phyloP scores from a whole-genome alignment of 2,113 vertebrate species.

The Trematocara nigrifrons region DNA sequence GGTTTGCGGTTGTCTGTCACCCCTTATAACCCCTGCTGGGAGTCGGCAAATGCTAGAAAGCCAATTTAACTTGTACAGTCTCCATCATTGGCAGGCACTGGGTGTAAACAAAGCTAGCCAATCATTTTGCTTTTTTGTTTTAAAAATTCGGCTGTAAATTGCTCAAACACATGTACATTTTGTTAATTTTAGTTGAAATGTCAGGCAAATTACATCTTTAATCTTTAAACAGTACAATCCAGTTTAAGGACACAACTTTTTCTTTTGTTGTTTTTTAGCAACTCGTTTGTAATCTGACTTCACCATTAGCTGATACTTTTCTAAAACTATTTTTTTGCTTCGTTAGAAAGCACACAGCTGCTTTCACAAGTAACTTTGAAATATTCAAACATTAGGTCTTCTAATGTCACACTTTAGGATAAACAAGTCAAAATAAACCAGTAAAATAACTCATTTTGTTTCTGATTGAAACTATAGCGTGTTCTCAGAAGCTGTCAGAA shows the following conservation, averaged over 20 bases:
- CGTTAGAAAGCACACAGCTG: not conserved
- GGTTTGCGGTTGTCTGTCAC: slow-evolving; percentile 27
- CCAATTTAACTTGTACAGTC: not conserved
- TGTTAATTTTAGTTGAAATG: not conserved
- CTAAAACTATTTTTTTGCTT: not conserved
- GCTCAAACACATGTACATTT: not conserved
- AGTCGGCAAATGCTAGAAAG: slow-evolving; percentile 13
- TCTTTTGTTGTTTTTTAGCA: not conserved
- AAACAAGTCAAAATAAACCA: not conserved
- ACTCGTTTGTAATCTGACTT: accelerated
- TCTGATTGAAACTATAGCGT: not conserved
- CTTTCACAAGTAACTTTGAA: not conserved
- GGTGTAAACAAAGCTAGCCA: not conserved
- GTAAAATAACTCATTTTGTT: not conserved
- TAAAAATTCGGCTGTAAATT: not conserved
- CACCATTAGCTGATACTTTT: not conserved
- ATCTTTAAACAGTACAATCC: not conserved
- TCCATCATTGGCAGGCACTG: slow-evolving; percentile 1
- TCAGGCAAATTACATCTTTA: not conserved
- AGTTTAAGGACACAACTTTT: not conserved
- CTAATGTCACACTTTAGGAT: not conserved
- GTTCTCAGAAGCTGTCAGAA: not conserved
- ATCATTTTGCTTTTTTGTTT: not conserved
- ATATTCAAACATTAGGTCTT: not conserved
- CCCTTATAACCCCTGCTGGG: slow-evolving; percentile 20